These are phyloP conservation scores for Actenoides lindsayi DNA, from an alignment of 2,113 vertebrate genomes.

Conservation along the genomic window DNA sequence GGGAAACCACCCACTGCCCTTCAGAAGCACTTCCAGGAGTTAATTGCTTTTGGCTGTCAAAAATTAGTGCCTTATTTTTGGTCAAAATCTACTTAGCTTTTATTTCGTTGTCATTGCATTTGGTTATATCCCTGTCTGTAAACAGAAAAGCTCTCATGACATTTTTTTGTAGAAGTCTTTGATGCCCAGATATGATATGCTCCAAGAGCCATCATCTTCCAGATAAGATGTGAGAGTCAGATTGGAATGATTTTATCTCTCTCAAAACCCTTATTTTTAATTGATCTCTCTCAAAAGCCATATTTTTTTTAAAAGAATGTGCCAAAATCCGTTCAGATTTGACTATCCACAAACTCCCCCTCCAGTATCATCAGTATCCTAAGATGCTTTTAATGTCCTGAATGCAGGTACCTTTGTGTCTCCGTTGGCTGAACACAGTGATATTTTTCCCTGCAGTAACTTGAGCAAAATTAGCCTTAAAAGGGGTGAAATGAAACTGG, in stretches of 20 bases:
- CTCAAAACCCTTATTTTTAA: not conserved
- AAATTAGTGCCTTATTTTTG: not conserved
- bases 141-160: not conserved
- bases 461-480: not conserved
- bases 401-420: not conserved
- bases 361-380: not conserved
- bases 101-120: not conserved
- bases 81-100: not conserved
- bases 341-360: not conserved
- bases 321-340: not conserved
- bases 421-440: not conserved
- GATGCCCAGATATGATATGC: not conserved
- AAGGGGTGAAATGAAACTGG: not conserved
- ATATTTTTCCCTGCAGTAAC: not conserved
- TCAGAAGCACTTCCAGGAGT: not conserved
- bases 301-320: not conserved
- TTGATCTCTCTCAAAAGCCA: not conserved
- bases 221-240: not conserved
- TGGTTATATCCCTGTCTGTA: not conserved
- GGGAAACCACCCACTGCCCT: slow-evolving; percentile 3
- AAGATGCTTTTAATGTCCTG: not conserved
- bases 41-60: slow-evolving; percentile 7
- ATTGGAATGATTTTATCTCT: not conserved
- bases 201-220: not conserved
- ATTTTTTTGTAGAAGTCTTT: not conserved